Percentiles rank a stretch among this genome's conserved stretches.
Evolutionary conservation across 2,113 vertebrate genomes (phyloP).

Genomic region (human): GRCh38 chr6:163541501-163542000

Average conservation of each 20-base stretch:
- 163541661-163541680: neutral
- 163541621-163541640: too few relatives aligned
- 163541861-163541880: neutral
- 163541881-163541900: neutral
- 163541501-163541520: neutral
- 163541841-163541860: neutral
- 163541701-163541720: neutral
- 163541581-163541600: neutral
- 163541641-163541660: too few relatives aligned
- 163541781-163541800: neutral
- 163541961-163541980: neutral
- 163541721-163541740: neutral
- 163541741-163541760: neutral
- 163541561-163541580: neutral
- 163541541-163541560: neutral
- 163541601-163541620: neutral
- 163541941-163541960: too few relatives aligned
- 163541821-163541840: neutral
- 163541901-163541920: neutral
- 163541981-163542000: neutral
- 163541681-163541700: neutral
- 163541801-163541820: neutral
- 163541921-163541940: neutral
- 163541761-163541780: conserved; percentile 8
- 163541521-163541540: neutral